Base-by-base conservation (phyloP, 2,888 invertebrate species). In the Elmis aenea region DNA sequence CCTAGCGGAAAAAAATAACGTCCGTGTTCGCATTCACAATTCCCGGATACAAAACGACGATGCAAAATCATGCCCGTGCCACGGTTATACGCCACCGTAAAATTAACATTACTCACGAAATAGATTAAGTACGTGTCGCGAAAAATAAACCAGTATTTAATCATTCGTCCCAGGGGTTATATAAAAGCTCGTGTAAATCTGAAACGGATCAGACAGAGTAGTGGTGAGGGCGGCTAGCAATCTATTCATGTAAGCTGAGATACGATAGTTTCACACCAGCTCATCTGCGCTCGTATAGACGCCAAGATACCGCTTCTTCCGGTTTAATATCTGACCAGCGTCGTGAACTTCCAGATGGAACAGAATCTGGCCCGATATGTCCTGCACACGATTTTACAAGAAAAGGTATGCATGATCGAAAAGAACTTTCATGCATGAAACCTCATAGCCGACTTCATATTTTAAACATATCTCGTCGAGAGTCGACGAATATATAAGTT, bases 361-460 rank as follows among this genome's bases (percentile, higher is more conserved):
- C 45, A 42, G 39, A 45, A 45, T 45, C 42, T 45, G 43, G 33
- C 35, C 35, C 33, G 41, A 36, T 36, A 34, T 36, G 43, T 37
- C 38, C 38, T 42, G 35, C 28, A 38, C 33, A 29, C 33, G 27
- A 44, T 44, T 44, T 37, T 33, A 38, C 33, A 44, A n/a, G 38
- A 33, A 42, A 24, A 15, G 13, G 18, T 5, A 6, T 8, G 4
- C n/a, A 5, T 21, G 28, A 28, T 21, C 21, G 13, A 14, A 13
- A 20, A 20, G 14, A 12, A 8, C 13, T 21, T 6, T 30, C 10
- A n/a, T 13, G 13, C 22, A 22, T 14, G n/a, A 30, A 22, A n/a
- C n/a, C n/a, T n/a, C n/a, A n/a, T n/a, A n/a, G n/a, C n/a, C n/a
- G n/a, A n/a, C n/a, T n/a, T n/a, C n/a, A n/a, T n/a, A n/a, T n/a